phyloP scores from a whole-genome alignment of 1,140 invertebrate species.

The Drosophila chauvacae region DNA sequence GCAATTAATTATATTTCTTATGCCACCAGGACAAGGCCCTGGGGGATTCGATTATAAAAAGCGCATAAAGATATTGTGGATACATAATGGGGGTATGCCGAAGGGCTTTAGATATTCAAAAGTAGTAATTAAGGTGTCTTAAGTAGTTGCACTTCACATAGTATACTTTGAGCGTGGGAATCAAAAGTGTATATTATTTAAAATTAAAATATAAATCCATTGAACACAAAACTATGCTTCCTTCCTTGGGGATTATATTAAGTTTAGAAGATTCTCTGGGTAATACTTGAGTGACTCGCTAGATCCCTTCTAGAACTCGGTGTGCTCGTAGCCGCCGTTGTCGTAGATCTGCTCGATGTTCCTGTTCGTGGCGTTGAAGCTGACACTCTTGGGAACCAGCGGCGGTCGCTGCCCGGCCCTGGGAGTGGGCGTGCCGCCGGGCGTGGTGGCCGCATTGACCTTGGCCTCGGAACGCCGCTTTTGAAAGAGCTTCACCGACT shows the following conservation, averaged over 20 bases:
- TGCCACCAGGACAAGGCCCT: conserved; percentile 46
- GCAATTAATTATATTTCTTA: conserved; percentile 80
- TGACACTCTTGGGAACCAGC: conserved; percentile 49
- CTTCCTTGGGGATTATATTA: not conserved
- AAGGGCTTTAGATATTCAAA: not conserved
- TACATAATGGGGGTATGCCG: not conserved
- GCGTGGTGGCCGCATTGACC: conserved; percentile 61
- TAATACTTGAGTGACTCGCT: conserved; percentile 24
- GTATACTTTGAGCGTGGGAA: not conserved
- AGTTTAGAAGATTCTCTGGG: conserved; percentile 37
- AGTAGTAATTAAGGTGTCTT: conserved; percentile 5
- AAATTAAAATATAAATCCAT: not conserved
- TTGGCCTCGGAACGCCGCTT: conserved; percentile 66
- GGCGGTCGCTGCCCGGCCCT: conserved; percentile 53
- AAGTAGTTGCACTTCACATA: not conserved
- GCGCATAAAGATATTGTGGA: conserved; percentile 19
- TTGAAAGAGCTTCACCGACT: conserved; percentile 74
- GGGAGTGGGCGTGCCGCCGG: conserved; percentile 54
- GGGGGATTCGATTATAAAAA: conserved; percentile 28
- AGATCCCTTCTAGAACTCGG: conserved; percentile 35
- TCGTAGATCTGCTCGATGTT: conserved; percentile 52
- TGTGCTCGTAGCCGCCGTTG: conserved; percentile 59
- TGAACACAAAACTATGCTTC: not conserved
- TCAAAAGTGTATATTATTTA: not conserved
- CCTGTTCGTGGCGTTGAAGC: conserved; percentile 29